Evolutionary conservation across 2,888 invertebrate species (phyloP).

Genomic region (Esperia sulphurella): DNA sequence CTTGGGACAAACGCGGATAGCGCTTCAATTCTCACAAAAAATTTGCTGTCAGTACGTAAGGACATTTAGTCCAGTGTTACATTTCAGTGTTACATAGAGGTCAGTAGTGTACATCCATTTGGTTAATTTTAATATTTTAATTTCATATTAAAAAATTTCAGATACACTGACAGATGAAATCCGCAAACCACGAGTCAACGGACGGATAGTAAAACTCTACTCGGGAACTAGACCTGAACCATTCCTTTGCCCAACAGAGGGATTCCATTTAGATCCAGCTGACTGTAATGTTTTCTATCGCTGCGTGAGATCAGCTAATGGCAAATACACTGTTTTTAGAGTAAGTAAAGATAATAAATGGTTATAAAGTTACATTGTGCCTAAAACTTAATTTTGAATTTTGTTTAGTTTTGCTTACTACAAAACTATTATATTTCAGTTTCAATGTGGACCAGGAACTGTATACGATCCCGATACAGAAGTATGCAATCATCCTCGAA

Average conservation of each 20-base stretch:
- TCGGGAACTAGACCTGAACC: constrained; percentile 52
- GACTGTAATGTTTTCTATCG: constrained; percentile 87
- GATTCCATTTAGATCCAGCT: constrained; percentile 85
- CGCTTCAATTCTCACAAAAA: no score
- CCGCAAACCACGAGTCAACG: constrained; percentile 36
- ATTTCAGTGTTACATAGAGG: no score
- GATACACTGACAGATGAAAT: constrained; percentile 24
- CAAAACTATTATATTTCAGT: constrained; percentile 67
- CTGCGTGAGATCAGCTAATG: constrained; percentile 82
- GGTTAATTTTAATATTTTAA: no score
- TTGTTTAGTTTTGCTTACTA: no score
- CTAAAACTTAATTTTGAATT: no score
- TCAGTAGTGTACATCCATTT: no score
- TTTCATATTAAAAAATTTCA: constrained; percentile 16
- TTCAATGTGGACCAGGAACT: constrained; percentile 87
- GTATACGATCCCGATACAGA: constrained; percentile 84
- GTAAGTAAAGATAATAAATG: constrained; percentile 31
- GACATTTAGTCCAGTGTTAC: no score
- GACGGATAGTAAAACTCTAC: constrained; percentile 60
- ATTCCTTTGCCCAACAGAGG: constrained; percentile 82
- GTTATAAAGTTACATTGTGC: no score
- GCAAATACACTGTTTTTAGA: constrained; percentile 77
- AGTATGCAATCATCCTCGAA: constrained; percentile 85
- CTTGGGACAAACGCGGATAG: no score
- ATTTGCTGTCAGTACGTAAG: no score